A percentile compares a stretch with the other conserved stretches of the same genome.
phyloP scores from a whole-genome alignment of 2,113 vertebrate species.

The Glaucidium brasilianum region DNA sequence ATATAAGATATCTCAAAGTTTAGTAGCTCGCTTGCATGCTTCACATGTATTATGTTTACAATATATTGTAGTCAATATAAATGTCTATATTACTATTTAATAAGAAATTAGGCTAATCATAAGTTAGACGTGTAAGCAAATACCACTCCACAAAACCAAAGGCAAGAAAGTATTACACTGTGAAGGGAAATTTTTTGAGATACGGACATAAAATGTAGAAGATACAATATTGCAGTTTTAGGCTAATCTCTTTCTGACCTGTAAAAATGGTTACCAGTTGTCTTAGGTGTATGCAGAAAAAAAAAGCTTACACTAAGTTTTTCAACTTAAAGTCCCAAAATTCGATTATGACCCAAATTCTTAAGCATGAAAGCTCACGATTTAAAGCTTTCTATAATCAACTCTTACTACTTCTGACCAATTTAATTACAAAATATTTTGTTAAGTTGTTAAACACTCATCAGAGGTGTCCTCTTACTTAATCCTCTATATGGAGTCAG shows the following conservation, averaged over 20 bases:
- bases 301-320: slow-evolving; percentile 15
- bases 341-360: slow-evolving; percentile 60
- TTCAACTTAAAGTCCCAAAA: slow-evolving; percentile 27
- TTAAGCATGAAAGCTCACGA: slow-evolving; percentile 18
- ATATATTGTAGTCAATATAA: background rate
- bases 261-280: background rate
- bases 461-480: slow-evolving; percentile 25
- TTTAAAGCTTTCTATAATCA: slow-evolving; percentile 60
- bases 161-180: background rate
- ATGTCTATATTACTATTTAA: background rate
- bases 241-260: background rate
- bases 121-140: background rate
- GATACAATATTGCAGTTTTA: background rate
- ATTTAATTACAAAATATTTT: slow-evolving; percentile 73
- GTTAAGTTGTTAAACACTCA: slow-evolving; percentile 49
- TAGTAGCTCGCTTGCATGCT: background rate
- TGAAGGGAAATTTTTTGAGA: background rate
- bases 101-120: background rate
- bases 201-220: background rate
- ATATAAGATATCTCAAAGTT: background rate
- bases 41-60: background rate
- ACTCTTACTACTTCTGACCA: slow-evolving; percentile 45
- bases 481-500: background rate
- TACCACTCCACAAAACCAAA: background rate
- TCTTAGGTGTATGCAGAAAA: slow-evolving; percentile 15